Conservation (phyloP, 2,797 vertebrate genomes). For the Choloepus didactylus region DNA sequence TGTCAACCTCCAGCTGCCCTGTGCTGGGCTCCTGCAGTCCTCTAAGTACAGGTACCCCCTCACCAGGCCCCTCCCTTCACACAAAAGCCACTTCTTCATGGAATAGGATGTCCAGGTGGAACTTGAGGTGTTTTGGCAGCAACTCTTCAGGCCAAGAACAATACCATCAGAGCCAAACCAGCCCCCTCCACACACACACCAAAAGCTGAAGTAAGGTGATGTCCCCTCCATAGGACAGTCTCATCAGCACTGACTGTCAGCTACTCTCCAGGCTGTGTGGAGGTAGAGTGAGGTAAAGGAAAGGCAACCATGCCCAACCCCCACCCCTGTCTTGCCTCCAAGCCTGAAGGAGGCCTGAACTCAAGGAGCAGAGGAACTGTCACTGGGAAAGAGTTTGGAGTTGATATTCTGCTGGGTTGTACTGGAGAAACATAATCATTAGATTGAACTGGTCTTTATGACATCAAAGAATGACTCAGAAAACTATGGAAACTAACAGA, state of each 20-base stretch:
- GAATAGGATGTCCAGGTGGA: background rate
- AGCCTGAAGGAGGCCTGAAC: background rate
- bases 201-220: background rate
- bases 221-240: rapidly evolving
- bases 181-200: background rate
- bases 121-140: background rate
- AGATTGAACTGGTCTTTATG: background rate
- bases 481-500: background rate
- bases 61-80: background rate
- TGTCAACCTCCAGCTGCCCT: background rate
- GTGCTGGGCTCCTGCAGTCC: background rate
- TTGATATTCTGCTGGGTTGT: background rate
- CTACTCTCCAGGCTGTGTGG: background rate
- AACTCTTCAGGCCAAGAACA: background rate
- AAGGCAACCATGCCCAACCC: background rate
- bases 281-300: background rate
- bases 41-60: background rate
- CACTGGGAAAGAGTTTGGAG: background rate
- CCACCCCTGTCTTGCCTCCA: background rate
- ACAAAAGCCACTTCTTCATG: background rate
- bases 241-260: no score
- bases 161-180: background rate
- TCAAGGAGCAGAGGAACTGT: background rate
- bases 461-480: background rate
- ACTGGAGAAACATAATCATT: background rate